Conservation (phyloP, 2,113 vertebrate genomes). For the Mormoops blainvillei region DNA sequence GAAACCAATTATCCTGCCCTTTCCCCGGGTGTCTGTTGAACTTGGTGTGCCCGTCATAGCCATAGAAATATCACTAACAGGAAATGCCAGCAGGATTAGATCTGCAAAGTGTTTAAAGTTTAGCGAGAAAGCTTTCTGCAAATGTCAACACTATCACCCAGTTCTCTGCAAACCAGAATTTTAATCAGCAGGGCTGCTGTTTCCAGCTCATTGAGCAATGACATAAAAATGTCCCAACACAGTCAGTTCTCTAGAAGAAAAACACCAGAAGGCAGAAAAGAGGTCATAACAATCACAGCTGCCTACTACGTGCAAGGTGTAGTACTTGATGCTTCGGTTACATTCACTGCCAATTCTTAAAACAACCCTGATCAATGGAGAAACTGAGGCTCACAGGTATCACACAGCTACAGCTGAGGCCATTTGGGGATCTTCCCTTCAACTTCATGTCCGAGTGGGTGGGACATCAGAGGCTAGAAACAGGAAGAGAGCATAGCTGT, state of each 20-base stretch:
- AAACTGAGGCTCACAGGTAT: background rate
- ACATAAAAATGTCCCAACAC: background rate
- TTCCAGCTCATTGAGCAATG: slow-evolving; percentile 43
- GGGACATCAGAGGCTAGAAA: background rate
- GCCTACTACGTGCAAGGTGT: background rate
- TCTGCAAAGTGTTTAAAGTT: slow-evolving; percentile 52
- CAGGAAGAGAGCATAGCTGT: background rate
- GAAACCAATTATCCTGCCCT: slow-evolving; percentile 47
- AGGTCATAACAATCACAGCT: background rate
- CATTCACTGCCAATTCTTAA: rapidly evolving
- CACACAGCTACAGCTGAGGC: background rate
- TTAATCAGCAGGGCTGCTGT: slow-evolving; percentile 39
- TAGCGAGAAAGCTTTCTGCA: slow-evolving; percentile 53
- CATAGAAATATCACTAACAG: slow-evolving; percentile 26
- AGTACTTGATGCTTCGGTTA: background rate
- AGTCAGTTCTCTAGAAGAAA: slow-evolving; percentile 16
- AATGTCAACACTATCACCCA: slow-evolving; percentile 49
- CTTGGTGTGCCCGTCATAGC: background rate
- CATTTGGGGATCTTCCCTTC: background rate
- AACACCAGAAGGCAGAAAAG: background rate
- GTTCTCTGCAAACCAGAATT: slow-evolving; percentile 40
- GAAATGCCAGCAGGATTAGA: slow-evolving; percentile 20
- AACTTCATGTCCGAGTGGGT: background rate
- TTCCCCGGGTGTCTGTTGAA: slow-evolving; percentile 9
- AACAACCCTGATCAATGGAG: background rate